Evolutionary conservation across 2,888 invertebrate species (phyloP), one percentile per base, ranked within the genome.

Genomic region (Spodoptera picta): DNA sequence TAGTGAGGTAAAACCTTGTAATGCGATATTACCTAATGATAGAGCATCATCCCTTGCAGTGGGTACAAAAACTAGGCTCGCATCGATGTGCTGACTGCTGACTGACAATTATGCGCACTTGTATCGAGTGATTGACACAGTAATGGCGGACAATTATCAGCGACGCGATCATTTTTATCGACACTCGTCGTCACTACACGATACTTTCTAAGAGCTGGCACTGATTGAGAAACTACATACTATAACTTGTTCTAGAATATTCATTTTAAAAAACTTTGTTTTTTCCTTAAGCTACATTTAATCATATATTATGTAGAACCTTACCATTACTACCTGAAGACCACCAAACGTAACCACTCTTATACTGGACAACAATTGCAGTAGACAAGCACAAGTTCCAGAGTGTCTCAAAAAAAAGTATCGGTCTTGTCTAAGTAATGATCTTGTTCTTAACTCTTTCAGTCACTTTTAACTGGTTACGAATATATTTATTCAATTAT

Each of bases 91-190:
- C 54, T 56, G 63, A 48, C 64, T 69, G 58, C 54, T 56, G 63
- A 48, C 64, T 64, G 59, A 75, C 70, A 75, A 69, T 71, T 71
- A 71, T 57, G 70, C 64, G 70, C 64, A 60, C 67, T 74, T 69
- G 47, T 53, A 48, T 53, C 69, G 48, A 59, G 44, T 76, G 79
- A 77, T 68, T 79, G 77, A 77, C 77, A 77, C 57, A 56, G 49
- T 78, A 74, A 74, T 77, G 65, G 63, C 42, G 12, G 23, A n/a
- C 60, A 71, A 78, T 78, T 77, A 79, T 64, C 68, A 24, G 63
- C 70, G 58, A 51, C 65, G 54, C 66, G 71, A 77, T 79, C 77
- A 77, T 79, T 71, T 68, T 70, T 73, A 69, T 76, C 67, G 67
- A 71, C 72, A 72, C 69, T 52, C 50, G 45, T n/a, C 51, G 53